phyloP scores from a whole-genome alignment of 2,113 vertebrate species.

The Callaeas wilsoni region DNA sequence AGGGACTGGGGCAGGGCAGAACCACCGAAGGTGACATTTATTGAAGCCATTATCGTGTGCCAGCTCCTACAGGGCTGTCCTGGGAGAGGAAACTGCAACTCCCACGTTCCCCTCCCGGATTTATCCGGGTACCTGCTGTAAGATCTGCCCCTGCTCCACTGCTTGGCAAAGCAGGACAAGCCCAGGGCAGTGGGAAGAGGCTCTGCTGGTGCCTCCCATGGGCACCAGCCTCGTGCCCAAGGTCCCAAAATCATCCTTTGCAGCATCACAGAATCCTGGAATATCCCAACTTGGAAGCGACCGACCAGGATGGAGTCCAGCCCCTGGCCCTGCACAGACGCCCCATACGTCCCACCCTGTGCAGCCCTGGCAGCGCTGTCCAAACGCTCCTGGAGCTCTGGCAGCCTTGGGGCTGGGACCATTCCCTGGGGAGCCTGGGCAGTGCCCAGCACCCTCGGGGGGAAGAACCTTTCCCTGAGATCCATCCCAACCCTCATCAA shows the following conservation, averaged over 20 bases:
- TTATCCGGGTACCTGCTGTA: background rate
- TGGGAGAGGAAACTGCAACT: background rate
- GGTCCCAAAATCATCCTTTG: background rate
- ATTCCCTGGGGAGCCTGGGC: background rate
- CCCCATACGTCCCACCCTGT: background rate
- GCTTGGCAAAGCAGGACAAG: background rate
- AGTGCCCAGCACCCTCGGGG: background rate
- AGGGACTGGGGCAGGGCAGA: background rate
- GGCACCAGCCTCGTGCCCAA: background rate
- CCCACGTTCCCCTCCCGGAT: background rate
- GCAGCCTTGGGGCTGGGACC: background rate
- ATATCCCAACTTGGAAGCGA: background rate
- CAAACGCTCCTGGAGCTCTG: background rate
- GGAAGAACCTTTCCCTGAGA: background rate
- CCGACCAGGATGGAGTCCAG: rapidly evolving
- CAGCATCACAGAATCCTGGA: background rate
- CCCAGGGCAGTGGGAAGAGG: background rate
- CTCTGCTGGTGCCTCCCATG: background rate
- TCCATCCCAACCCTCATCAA: background rate
- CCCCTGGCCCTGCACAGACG: background rate
- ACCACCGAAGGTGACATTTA: background rate
- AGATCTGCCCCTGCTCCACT: background rate
- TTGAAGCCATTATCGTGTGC: background rate
- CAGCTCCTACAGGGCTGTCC: background rate
- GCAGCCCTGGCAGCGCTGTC: background rate